Evolutionary conservation across 2,113 vertebrate species (phyloP).

Genomic region (Hippocampus abdominalis): DNA sequence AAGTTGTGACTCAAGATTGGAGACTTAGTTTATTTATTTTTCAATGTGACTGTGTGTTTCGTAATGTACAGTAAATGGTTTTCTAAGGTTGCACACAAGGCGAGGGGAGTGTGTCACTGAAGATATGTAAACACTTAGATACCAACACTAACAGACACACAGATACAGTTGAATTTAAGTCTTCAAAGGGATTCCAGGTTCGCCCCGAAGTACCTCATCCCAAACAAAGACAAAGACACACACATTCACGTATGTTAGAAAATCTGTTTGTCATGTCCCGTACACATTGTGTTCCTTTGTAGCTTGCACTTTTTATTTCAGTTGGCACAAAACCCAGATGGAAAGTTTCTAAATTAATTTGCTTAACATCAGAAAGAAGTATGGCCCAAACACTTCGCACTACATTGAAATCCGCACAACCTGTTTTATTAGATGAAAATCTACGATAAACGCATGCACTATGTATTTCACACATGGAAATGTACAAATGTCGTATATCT

Average conservation of each 20-base stretch:
- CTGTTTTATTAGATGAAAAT: too few relatives aligned
- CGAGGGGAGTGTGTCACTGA: slow-evolving; percentile 38
- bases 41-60: slow-evolving; percentile 21
- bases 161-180: slow-evolving; percentile 1
- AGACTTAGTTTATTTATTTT: slow-evolving; percentile 61
- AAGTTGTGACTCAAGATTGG: slow-evolving; percentile 11
- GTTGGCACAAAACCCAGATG: background rate
- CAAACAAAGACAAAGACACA: background rate
- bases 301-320: too few relatives aligned
- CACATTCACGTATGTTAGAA: background rate
- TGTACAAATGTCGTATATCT: background rate
- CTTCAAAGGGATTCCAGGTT: background rate
- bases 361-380: background rate
- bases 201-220: background rate
- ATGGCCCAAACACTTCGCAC: background rate
- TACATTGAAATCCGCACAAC: background rate
- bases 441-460: background rate
- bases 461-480: background rate
- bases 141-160: slow-evolving; percentile 3
- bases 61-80: slow-evolving; percentile 8
- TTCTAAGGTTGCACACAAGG: slow-evolving; percentile 31
- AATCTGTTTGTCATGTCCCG: background rate
- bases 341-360: background rate
- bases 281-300: too few relatives aligned
- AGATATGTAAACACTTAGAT: slow-evolving; percentile 31